A percentile compares a stretch with the other conserved stretches of the same genome.
Conservation (phyloP, 2,113 vertebrate species). For the Leptobrachium ailaonicum region DNA sequence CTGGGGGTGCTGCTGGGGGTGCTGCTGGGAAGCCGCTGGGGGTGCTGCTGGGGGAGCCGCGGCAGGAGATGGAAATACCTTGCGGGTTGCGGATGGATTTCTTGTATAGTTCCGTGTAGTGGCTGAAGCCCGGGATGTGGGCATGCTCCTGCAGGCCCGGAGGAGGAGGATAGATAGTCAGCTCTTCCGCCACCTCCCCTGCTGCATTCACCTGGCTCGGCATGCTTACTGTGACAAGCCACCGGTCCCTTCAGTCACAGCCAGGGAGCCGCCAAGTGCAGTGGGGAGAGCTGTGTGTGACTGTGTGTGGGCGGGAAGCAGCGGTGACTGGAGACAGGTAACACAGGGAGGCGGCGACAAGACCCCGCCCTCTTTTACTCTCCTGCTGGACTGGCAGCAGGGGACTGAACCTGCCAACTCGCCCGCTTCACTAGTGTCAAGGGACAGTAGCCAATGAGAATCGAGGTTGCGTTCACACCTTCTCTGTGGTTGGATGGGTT, state of each 20-base stretch:
- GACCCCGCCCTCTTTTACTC: too few relatives aligned
- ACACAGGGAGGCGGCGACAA: not conserved
- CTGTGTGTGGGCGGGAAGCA: not conserved
- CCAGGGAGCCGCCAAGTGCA: not conserved
- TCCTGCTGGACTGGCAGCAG: not conserved
- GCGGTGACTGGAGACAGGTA: not conserved
- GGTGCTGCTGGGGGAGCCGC: too few relatives aligned
- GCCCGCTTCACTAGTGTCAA: slow-evolving; percentile 12
- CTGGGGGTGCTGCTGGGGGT: too few relatives aligned
- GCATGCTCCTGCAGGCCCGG: slow-evolving; percentile 65
- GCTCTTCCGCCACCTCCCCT: not conserved
- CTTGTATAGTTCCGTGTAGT: slow-evolving; percentile 68
- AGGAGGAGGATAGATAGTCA: slow-evolving; percentile 53
- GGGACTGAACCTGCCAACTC: not conserved
- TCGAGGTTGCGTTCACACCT: slow-evolving; percentile 62
- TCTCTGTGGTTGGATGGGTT: slow-evolving; percentile 67
- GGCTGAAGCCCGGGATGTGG: slow-evolving; percentile 70
- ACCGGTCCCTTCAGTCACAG: not conserved
- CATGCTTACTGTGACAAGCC: slow-evolving; percentile 14
- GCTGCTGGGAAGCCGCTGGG: too few relatives aligned
- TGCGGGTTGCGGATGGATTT: slow-evolving; percentile 74
- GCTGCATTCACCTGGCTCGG: slow-evolving; percentile 34
- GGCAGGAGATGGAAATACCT: slow-evolving; percentile 58
- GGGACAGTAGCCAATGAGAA: slow-evolving; percentile 16
- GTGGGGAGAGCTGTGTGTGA: not conserved